A percentile compares a stretch with the other conserved stretches of the same genome.
Conservation (phyloP, 2,888 invertebrate genomes). For the Brachylomia viminalis region DNA sequence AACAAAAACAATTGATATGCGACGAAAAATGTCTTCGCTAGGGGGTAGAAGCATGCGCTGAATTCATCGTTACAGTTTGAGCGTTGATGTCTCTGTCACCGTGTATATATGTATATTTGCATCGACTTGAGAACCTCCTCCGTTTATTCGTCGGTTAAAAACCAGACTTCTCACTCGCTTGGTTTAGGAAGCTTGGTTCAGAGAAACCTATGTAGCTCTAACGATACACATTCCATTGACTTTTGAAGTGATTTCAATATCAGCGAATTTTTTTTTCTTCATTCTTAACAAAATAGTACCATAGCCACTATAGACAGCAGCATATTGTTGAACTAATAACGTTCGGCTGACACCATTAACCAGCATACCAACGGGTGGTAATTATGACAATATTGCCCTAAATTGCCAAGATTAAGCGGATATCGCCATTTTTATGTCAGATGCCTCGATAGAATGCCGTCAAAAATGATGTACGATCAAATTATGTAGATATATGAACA, state of each 20-base stretch:
- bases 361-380: conserved; percentile 33
- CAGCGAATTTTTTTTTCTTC: not conserved
- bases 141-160: not conserved
- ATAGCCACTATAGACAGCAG: conserved; percentile 9
- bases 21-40: no score
- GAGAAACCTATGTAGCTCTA: not conserved
- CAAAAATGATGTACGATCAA: conserved; percentile 46
- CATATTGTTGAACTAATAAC: not conserved
- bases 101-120: no score
- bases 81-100: no score
- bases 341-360: conserved; percentile 14
- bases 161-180: not conserved
- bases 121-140: no score
- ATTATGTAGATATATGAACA: conserved; percentile 40
- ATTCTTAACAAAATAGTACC: not conserved
- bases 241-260: not conserved
- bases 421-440: conserved; percentile 49
- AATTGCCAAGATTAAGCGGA: conserved; percentile 50
- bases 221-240: not conserved
- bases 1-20: no score
- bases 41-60: no score
- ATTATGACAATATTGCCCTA: conserved; percentile 45
- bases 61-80: no score
- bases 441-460: conserved; percentile 46
- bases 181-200: not conserved